These are phyloP conservation scores for Globia sparganii DNA, from an alignment of 2,888 invertebrate species.

Conservation along the genomic window DNA sequence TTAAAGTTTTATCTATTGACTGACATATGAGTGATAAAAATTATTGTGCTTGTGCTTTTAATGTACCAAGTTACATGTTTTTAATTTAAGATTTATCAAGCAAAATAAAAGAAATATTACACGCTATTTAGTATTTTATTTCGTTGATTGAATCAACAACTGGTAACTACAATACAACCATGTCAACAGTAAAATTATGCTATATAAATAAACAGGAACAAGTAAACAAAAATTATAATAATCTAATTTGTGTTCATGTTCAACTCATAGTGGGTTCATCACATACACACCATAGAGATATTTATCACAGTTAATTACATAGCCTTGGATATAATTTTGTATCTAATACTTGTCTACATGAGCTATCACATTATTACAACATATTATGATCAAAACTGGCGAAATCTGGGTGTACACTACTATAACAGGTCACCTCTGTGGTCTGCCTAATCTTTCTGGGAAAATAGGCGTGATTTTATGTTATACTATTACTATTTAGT, in stretches of 20 bases:
- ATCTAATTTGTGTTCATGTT: constrained; percentile 15
- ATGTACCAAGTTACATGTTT: constrained; percentile 87
- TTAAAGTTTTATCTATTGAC: constrained; percentile 86
- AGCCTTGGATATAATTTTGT: constrained; percentile 14
- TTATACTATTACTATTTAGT: constrained; percentile 84
- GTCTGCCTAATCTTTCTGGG: neutral
- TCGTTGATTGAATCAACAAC: constrained; percentile 23
- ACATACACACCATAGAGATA: constrained; percentile 12
- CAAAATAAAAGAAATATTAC: constrained; percentile 85
- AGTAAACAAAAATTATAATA: neutral
- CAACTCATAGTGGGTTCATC: neutral
- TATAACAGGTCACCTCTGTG: neutral
- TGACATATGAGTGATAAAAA: constrained; percentile 88
- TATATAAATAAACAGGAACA: constrained; percentile 20
- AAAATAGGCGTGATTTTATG: neutral
- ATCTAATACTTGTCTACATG: constrained; percentile 28
- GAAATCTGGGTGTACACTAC: neutral
- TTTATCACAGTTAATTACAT: constrained; percentile 45
- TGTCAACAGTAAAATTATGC: constrained; percentile 11
- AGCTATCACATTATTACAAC: constrained; percentile 42
- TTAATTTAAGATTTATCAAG: constrained; percentile 84
- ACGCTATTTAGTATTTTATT: constrained; percentile 77
- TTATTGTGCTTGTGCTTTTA: constrained; percentile 89
- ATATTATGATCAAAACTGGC: neutral
- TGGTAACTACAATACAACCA: constrained; percentile 18